Evolutionary conservation across 2,888 invertebrate species (phyloP).

Genomic region (Ophonus ardosiacus): DNA sequence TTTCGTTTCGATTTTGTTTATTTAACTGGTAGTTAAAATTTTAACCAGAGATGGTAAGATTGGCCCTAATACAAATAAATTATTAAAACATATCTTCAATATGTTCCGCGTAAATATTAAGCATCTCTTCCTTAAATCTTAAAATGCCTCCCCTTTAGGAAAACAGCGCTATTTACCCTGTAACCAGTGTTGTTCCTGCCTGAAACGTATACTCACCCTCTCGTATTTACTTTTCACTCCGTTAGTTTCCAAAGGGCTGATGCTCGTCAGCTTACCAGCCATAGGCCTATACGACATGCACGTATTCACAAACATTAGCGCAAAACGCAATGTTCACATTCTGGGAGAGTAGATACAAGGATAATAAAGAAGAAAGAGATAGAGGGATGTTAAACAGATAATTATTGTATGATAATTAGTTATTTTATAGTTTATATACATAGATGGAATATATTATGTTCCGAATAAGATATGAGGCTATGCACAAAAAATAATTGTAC

Average conservation of each 20-base stretch:
- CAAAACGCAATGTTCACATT: background rate
- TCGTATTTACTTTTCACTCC: conserved; percentile 4
- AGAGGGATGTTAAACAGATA: no score
- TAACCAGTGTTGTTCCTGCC: background rate
- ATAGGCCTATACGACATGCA: background rate
- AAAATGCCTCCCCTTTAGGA: background rate
- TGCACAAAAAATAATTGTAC: no score
- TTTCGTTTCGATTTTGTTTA: no score
- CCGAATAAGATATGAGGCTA: no score
- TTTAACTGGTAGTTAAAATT: no score
- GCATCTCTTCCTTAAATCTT: background rate
- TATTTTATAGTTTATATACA: no score
- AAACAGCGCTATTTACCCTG: background rate
- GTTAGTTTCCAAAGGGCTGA: conserved; percentile 16
- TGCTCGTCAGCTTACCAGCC: background rate
- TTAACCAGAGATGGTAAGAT: no score
- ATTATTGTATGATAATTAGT: no score
- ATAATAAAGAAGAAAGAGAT: background rate
- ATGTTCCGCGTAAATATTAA: no score
- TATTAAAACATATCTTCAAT: no score
- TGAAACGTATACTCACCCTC: background rate
- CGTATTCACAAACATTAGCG: background rate
- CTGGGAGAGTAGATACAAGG: background rate
- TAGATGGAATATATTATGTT: no score
- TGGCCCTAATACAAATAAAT: no score